A percentile compares a stretch with the other conserved stretches of the same genome.
Evolutionary conservation across 2,888 invertebrate genomes (phyloP).

Genomic region (Eulithis prunata): DNA sequence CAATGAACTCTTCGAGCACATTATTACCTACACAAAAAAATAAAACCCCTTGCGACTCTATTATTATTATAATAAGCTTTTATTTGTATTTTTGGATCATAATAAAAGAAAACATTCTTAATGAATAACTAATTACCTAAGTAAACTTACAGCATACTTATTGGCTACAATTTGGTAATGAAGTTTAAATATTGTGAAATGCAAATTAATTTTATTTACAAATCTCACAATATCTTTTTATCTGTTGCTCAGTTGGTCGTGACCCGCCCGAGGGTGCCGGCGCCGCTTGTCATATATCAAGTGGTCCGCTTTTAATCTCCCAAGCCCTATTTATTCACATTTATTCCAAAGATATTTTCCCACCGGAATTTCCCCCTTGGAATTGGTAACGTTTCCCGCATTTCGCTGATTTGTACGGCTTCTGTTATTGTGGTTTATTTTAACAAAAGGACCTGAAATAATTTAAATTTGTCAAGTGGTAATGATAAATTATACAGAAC

Average conservation of each 20-base stretch:
- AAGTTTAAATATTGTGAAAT: slow-evolving; percentile 21
- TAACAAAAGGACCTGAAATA: slow-evolving; percentile 67
- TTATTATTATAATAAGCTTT: too few species aligned
- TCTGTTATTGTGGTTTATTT: slow-evolving; percentile 70
- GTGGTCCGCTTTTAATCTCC: slow-evolving; percentile 75
- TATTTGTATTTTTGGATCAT: too few species aligned
- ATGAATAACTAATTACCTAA: too few species aligned
- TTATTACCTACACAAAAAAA: too few species aligned
- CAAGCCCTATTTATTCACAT: slow-evolving; percentile 80
- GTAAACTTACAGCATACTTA: too few species aligned
- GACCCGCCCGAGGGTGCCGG: slow-evolving; percentile 53
- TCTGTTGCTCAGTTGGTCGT: slow-evolving; percentile 54
- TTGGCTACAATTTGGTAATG: background rate
- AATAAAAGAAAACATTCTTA: too few species aligned
- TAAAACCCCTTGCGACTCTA: too few species aligned
- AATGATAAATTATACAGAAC: slow-evolving; percentile 58
- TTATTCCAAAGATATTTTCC: slow-evolving; percentile 79
- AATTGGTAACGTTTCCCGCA: slow-evolving; percentile 74
- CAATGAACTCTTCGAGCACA: too few species aligned
- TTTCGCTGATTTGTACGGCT: slow-evolving; percentile 75
- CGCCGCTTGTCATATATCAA: slow-evolving; percentile 70
- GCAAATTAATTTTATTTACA: slow-evolving; percentile 49
- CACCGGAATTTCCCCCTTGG: slow-evolving; percentile 77
- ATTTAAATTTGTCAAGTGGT: slow-evolving; percentile 64
- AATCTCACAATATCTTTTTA: slow-evolving; percentile 57